Percentiles rank a stretch among this genome's conserved stretches.
Evolutionary conservation across 2,797 vertebrate genomes (phyloP).

Genomic region (Scyliorhinus canicula): DNA sequence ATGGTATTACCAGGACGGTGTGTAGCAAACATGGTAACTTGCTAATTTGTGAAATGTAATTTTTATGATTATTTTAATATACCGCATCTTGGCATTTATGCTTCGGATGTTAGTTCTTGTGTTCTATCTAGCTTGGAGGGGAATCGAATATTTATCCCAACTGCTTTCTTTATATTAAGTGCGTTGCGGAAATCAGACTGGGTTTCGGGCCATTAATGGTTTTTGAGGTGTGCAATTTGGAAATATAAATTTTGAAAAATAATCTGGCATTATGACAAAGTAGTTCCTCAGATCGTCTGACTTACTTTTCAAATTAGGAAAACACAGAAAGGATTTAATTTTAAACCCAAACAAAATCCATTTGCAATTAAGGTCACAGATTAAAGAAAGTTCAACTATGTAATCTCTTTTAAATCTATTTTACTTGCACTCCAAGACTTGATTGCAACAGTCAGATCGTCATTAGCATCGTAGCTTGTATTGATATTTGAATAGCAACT

Average conservation of each 20-base stretch:
- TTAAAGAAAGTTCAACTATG: neutral
- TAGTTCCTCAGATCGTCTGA: neutral
- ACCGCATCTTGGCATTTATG: neutral
- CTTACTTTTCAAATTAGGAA: neutral
- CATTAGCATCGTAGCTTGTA: neutral
- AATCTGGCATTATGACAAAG: neutral
- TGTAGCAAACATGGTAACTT: neutral
- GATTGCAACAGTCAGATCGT: neutral
- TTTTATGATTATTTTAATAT: neutral
- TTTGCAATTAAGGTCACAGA: neutral
- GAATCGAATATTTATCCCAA: neutral
- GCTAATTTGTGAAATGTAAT: neutral
- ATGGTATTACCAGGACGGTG: neutral
- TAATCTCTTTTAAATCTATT: neutral
- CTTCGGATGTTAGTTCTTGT: neutral
- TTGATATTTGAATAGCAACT: neutral
- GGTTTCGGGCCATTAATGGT: neutral
- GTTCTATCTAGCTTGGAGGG: neutral
- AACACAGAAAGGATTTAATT: neutral
- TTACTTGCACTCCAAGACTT: neutral
- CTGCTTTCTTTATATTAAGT: neutral
- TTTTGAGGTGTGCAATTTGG: neutral
- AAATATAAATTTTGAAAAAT: neutral
- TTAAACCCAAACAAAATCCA: neutral
- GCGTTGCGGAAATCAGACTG: neutral